phyloP scores from a whole-genome alignment of 2,888 invertebrate species.

The Folsomia manolachei region DNA sequence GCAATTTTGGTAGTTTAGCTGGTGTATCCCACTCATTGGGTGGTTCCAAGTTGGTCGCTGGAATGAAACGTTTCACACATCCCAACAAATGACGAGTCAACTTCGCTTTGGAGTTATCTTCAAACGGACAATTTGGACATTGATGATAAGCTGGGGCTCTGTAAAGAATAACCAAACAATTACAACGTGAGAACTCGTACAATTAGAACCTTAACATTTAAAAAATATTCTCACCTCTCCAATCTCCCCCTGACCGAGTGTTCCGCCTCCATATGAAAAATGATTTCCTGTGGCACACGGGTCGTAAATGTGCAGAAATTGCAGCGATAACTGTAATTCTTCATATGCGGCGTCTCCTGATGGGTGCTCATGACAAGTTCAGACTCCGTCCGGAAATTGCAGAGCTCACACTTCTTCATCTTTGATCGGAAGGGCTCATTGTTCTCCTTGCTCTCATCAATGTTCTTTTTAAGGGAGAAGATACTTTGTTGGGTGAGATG shows the following conservation, averaged over 20 bases:
- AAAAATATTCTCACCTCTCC: conserved; percentile 56
- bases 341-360: conserved; percentile 87
- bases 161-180: too few species aligned
- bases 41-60: conserved; percentile 77
- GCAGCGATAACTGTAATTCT: conserved; percentile 71
- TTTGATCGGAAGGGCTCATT: conserved; percentile 74
- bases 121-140: conserved; percentile 89
- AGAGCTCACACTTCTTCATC: conserved; percentile 80
- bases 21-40: conserved; percentile 90
- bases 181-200: too few species aligned
- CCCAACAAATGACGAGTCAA: conserved; percentile 80
- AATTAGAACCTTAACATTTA: neutral
- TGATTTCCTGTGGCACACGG: conserved; percentile 79
- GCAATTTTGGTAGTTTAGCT: conserved; percentile 81
- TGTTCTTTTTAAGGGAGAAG: conserved; percentile 74
- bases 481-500: conserved; percentile 69
- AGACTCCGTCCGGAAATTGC: conserved; percentile 86
- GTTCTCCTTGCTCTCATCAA: conserved; percentile 80
- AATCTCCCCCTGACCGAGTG: conserved; percentile 80
- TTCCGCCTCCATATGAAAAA: conserved; percentile 86
- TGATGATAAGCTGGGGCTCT: conserved; percentile 83
- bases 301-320: conserved; percentile 79
- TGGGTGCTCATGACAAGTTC: conserved; percentile 78
- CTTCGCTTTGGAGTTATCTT: conserved; percentile 89
- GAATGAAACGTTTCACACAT: conserved; percentile 84